Evolutionary conservation across 2,888 invertebrate genomes (phyloP).

Genomic region (Galerucella nymphaeae): DNA sequence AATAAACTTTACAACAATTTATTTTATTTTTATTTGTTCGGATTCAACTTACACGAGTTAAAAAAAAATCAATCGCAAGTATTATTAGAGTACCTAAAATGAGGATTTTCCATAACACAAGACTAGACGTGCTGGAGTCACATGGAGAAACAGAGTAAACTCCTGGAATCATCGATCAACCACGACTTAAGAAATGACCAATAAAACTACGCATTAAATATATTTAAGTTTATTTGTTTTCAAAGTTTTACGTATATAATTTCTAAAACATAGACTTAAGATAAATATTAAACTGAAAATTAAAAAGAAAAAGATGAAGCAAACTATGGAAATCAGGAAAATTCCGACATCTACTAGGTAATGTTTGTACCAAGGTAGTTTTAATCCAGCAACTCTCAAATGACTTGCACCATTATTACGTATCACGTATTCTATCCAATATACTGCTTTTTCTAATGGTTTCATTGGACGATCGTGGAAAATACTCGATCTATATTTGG

Average conservation of each 20-base stretch:
- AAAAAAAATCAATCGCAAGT: too few species aligned
- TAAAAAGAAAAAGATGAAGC: not conserved
- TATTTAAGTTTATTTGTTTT: not conserved
- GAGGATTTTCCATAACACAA: too few species aligned
- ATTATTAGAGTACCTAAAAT: too few species aligned
- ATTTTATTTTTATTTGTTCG: not conserved
- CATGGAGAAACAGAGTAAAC: too few species aligned
- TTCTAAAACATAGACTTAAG: not conserved
- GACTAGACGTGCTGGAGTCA: too few species aligned
- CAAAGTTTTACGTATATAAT: not conserved
- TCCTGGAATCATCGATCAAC: too few species aligned
- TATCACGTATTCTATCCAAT: slow-evolving; percentile 57
- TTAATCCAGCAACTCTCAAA: slow-evolving; percentile 51
- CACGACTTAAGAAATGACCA: too few species aligned
- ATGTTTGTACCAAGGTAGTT: slow-evolving; percentile 53
- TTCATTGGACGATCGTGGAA: slow-evolving; percentile 53
- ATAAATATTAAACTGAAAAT: not conserved
- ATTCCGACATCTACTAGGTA: slow-evolving; percentile 15
- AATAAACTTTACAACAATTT: not conserved
- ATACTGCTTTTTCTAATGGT: slow-evolving; percentile 53
- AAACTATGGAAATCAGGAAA: not conserved
- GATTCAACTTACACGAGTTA: too few species aligned
- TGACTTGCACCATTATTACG: slow-evolving; percentile 55
- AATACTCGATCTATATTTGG: slow-evolving; percentile 48
- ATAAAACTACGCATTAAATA: not conserved